Evolutionary conservation across 2,113 vertebrate species (phyloP), one percentile per base, ranked within the genome.

Genomic region (Eudyptes chrysolophus): DNA sequence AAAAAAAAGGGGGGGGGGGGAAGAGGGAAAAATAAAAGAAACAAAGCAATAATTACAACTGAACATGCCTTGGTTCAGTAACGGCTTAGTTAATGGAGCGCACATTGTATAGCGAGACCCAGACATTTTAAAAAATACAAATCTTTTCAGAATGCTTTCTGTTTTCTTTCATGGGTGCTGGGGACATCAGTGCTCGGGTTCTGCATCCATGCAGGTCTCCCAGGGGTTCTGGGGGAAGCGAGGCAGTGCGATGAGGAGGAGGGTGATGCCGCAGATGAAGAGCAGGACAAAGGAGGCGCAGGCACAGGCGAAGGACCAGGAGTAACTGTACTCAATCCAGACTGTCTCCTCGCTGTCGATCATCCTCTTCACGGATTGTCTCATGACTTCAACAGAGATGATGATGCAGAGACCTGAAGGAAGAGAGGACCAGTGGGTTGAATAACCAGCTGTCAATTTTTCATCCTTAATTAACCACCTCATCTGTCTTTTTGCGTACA

Each of bases 131-230:
- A 71, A 96, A 86, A 89, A 91, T 6, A 68, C 40, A 36, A 72
- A 89, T 95, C 34, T 60, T 90, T 75, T 48, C 82, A n/a, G 26
- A 77, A 27, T 13, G 0, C 36, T 77, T 38, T 34, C 51, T 48
- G 66, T 38, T 20, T 46, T 38, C 36, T 44, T 65, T 16, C 7
- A 0, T 2, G 62, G 55, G 48, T 6, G 61, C 44, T 27, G 87
- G 81, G 44, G 20, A 3, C 8, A 7, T 98, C 98, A 99, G 94
- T 98, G 98, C 36, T 99, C 99, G 0, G 98, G 99, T 54, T 99
- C 99, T 0, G 99, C 99, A 1, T 99, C 99, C 99, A 99, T 99
- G 98, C 99, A 99, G 46, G 98, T 99, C 97, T 99, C 99, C 99
- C 99, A 99, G 10, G 99, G 99, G 95, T 99, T 99, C 97, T 97